Percentiles rank a stretch among this genome's conserved stretches.
Conservation (phyloP, 2,113 vertebrate genomes). For the Odontesthes bonariensis region DNA sequence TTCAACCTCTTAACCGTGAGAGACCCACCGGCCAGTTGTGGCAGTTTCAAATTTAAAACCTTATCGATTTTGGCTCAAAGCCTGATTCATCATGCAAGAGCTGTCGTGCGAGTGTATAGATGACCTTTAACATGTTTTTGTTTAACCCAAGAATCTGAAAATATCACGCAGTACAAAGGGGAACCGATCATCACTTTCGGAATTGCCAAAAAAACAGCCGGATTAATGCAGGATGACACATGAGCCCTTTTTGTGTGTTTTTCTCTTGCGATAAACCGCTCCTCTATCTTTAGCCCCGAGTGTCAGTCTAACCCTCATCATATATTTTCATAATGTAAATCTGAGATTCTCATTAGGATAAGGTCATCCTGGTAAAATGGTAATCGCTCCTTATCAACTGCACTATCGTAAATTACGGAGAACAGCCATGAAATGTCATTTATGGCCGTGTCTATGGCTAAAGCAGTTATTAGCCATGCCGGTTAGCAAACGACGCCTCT, state of each 20-base stretch:
- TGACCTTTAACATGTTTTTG: neutral
- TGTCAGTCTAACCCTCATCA: conserved; percentile 37
- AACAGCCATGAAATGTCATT: conserved; percentile 66
- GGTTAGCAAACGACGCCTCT: conserved; percentile 58
- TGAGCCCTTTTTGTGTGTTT: neutral
- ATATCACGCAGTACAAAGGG: too few species aligned
- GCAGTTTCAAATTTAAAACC: too few species aligned
- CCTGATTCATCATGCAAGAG: too few species aligned
- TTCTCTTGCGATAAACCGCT: neutral
- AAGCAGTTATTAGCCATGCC: conserved; percentile 57
- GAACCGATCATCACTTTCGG: too few species aligned
- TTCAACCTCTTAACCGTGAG: too few species aligned
- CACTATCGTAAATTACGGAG: conserved; percentile 61
- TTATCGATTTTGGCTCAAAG: too few species aligned
- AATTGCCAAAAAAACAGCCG: neutral
- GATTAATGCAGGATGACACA: too few species aligned
- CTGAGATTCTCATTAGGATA: conserved; percentile 55
- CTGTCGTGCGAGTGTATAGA: neutral
- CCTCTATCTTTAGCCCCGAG: neutral
- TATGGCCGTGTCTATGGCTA: conserved; percentile 44
- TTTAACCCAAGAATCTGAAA: neutral
- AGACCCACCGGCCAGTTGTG: too few species aligned
- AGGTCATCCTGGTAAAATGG: conserved; percentile 62
- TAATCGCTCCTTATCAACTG: conserved; percentile 63
- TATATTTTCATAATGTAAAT: conserved; percentile 55